Conservation (phyloP, 1,140 invertebrate species). For the Eulimnadia texana region DNA sequence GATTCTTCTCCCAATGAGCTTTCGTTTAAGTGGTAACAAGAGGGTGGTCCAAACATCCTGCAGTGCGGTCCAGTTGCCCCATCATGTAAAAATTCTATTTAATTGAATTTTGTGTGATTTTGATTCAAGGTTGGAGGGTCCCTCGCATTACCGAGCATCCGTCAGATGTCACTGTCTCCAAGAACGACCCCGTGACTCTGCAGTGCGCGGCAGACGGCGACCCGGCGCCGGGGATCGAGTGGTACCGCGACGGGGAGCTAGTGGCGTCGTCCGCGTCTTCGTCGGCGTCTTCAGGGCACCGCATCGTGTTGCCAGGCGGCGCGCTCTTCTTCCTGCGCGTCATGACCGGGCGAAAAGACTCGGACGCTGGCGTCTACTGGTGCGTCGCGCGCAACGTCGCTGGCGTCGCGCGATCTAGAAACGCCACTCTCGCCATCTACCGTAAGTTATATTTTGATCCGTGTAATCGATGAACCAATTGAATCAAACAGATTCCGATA, state of each 20-base stretch:
- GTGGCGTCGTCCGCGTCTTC: conserved; percentile 25
- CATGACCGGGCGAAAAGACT: conserved; percentile 76
- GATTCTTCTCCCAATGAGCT: no score
- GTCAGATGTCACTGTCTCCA: conserved; percentile 73
- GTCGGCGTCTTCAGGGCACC: conserved; percentile 33
- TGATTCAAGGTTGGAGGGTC: neutral
- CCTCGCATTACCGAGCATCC: conserved; percentile 44
- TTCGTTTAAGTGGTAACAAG: no score
- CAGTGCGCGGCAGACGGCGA: conserved; percentile 72
- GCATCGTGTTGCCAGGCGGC: conserved; percentile 71
- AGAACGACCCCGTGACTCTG: conserved; percentile 76
- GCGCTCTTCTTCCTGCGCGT: conserved; percentile 81
- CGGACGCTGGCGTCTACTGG: conserved; percentile 84
- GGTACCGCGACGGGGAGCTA: conserved; percentile 55
- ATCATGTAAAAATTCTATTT: neutral
- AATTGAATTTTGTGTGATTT: neutral
- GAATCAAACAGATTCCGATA: no score
- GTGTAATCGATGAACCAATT: no score
- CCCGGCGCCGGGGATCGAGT: conserved; percentile 51
- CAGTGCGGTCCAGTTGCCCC: no score
- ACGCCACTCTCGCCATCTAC: conserved; percentile 85
- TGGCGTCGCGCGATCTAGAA: conserved; percentile 67
- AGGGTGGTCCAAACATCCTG: no score
- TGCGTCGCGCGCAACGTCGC: conserved; percentile 80
- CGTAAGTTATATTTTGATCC: conserved; percentile 43